Evolutionary conservation across 2,888 invertebrate species (phyloP).

Genomic region (Erannis defoliaria): DNA sequence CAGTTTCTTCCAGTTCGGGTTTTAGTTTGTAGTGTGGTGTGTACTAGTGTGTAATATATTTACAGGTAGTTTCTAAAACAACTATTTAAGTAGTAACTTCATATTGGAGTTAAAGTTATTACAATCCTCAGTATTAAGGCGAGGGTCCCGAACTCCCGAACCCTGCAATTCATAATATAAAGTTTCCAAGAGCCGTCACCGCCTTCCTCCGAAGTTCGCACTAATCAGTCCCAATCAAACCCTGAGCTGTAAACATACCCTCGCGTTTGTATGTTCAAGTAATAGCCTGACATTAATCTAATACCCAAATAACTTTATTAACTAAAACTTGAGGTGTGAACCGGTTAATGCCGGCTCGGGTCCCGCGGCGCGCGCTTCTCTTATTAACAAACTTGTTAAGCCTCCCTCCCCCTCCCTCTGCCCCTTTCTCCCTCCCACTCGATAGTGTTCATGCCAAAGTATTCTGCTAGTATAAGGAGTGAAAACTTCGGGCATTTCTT

Average conservation of each 20-base stretch:
- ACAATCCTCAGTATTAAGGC: background rate
- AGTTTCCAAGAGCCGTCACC: background rate
- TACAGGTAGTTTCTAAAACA: too few species aligned
- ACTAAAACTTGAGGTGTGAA: slow-evolving; percentile 32
- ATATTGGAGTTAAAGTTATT: background rate
- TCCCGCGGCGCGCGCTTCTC: slow-evolving; percentile 1
- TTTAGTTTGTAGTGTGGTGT: too few species aligned
- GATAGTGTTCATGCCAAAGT: background rate
- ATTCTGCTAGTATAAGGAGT: too few species aligned
- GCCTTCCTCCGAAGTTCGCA: background rate
- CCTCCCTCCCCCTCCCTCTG: slow-evolving; percentile 3
- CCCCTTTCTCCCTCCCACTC: background rate
- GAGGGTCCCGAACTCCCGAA: background rate
- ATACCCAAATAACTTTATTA: slow-evolving; percentile 32
- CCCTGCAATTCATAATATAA: background rate
- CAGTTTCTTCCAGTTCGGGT: too few species aligned
- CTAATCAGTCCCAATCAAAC: slow-evolving; percentile 14
- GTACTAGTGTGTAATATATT: too few species aligned
- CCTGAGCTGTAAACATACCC: background rate
- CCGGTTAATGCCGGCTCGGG: slow-evolving; percentile 23
- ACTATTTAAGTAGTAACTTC: too few species aligned
- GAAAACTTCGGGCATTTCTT: too few species aligned
- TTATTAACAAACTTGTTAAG: slow-evolving; percentile 47
- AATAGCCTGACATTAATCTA: slow-evolving; percentile 26
- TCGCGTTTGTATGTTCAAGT: slow-evolving; percentile 7